phyloP scores from a whole-genome alignment of 1,140 invertebrate species.

The Babylonia areolata region DNA sequence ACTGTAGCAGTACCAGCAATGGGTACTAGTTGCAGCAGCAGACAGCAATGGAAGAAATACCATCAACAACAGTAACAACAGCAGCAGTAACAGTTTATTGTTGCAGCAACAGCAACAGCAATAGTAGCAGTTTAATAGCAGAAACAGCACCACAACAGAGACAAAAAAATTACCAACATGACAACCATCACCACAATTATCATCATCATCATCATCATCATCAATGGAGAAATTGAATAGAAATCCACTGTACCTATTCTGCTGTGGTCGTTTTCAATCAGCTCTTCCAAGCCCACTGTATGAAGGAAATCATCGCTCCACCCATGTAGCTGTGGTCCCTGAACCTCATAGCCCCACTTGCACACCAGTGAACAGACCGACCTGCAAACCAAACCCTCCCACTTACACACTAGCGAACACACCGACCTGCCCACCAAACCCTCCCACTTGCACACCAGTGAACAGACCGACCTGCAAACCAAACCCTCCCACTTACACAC shows the following conservation, averaged over 20 bases:
- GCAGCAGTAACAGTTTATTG: too few species aligned
- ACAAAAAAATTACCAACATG: too few species aligned
- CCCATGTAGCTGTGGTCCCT: conserved; percentile 77
- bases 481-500: conserved; percentile 82
- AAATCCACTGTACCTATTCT: conserved; percentile 93
- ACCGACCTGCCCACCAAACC: neutral
- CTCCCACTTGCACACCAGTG: neutral
- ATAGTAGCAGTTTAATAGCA: too few species aligned
- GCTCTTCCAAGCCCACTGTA: conserved; percentile 85
- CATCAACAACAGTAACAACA: too few species aligned
- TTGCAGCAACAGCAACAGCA: too few species aligned
- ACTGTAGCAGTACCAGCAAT: too few species aligned
- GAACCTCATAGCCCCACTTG: conserved; percentile 92
- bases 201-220: too few species aligned
- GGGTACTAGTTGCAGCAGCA: too few species aligned
- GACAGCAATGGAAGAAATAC: too few species aligned
- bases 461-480: conserved; percentile 27
- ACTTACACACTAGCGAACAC: conserved; percentile 84
- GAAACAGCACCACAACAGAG: too few species aligned
- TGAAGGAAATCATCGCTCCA: conserved; percentile 88
- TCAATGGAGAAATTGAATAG: too few species aligned
- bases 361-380: conserved; percentile 84
- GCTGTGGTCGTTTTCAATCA: conserved; percentile 82
- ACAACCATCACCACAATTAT: too few species aligned
- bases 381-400: conserved; percentile 79